Evolutionary conservation across 2,888 invertebrate species (phyloP), one percentile per base, ranked within the genome.

Genomic region (Hirtodrosophila histrioides): DNA sequence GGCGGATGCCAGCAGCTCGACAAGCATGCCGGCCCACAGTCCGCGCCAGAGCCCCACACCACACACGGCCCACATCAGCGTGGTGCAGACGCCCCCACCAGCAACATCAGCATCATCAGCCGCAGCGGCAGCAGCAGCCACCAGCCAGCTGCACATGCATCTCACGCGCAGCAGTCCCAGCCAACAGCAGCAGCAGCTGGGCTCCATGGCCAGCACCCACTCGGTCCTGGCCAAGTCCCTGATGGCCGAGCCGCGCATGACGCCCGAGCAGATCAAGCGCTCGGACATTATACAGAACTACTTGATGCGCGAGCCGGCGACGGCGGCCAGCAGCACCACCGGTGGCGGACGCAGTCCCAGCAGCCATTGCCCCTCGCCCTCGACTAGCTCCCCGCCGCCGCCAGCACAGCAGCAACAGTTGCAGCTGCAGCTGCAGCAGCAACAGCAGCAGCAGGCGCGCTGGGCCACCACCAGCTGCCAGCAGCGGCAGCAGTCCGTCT

Each of bases 181-280:
- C 89, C 91, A 91, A 92, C 92, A 66, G 4, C 85, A 86, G 9
- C 89, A 88, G 35, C 86, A 86, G 39, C 78, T 62, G n/a, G 67
- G 71, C 3, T 72, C 95, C 44, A 92, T 97, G 57, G 96, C 96
- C 76, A 96, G 96, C 88, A 97, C 96, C 64, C 97, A 97, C 92
- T 97, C 97, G 37, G 97, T 97, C 85, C 92, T 98, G 74, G 97
- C 97, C 78, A 96, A 96, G 90, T 96, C 97, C 64, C 92, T 98
- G 73, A 97, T 97, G 95, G 97, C 97, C 89, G 97, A 97, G n/a
- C 97, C 97, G 6, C 94, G 97, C 82, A 97, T 97, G 96, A 97
- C 97, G 41, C 96, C 97, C 51, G 97, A 97, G 92, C 97, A 97
- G 92, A 94, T 97, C 92, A 97, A 97, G 92, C 95, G 97, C 88